phyloP scores from a whole-genome alignment of 2,888 invertebrate species.

The Drosophila neonasuta region DNA sequence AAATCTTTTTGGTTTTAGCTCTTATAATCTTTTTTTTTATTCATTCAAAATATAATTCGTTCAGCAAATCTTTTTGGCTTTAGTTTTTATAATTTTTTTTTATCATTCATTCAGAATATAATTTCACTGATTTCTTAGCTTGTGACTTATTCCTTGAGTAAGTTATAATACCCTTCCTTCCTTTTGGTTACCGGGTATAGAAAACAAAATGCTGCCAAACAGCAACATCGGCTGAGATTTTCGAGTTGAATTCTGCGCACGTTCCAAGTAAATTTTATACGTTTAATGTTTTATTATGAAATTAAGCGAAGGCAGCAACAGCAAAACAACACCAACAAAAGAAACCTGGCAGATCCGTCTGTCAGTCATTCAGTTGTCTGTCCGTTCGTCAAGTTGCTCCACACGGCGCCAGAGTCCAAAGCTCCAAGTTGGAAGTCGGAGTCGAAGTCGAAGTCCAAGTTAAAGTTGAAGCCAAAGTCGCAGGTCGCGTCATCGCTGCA shows the following conservation, averaged over 20 bases:
- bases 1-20: no score
- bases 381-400: background rate
- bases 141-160: background rate
- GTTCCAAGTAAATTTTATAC: constrained; percentile 65
- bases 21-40: no score
- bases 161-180: background rate
- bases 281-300: constrained; percentile 70
- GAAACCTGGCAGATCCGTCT: constrained; percentile 22
- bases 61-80: no score
- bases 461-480: constrained; percentile 33
- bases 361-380: background rate
- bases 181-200: background rate
- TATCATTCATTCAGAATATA: no score
- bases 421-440: constrained; percentile 11
- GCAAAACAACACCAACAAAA: constrained; percentile 4
- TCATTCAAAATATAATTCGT: no score
- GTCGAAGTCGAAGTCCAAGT: constrained; percentile 23
- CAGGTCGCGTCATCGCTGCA: constrained; percentile 37
- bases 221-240: constrained; percentile 34
- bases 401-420: constrained; percentile 20
- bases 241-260: constrained; percentile 58
- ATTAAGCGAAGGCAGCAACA: constrained; percentile 52
- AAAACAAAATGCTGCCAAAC: constrained; percentile 42
- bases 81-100: background rate
- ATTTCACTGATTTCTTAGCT: no score